Evolutionary conservation across 1,140 invertebrate genomes (phyloP).

Genomic region (Drosophila asahinai): DNA sequence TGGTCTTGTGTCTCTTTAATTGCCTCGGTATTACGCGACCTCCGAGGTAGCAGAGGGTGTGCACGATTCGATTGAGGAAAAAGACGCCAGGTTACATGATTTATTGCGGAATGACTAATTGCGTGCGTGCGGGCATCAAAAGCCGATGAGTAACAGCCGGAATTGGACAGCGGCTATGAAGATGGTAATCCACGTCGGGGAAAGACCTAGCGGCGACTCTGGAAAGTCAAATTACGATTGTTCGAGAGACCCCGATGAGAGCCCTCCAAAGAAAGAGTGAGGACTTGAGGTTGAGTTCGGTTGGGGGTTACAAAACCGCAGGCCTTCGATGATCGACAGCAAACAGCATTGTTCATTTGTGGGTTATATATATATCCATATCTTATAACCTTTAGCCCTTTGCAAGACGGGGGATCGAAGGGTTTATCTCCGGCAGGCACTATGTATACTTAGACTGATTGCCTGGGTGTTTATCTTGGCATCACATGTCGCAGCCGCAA

Average conservation of each 20-base stretch:
- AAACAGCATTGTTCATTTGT: conserved; percentile 26
- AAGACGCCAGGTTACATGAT: background rate
- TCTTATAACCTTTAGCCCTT: conserved; percentile 4
- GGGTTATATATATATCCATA: background rate
- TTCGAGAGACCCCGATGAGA: conserved; percentile 6
- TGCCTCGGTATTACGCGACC: conserved; percentile 2
- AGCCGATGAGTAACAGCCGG: conserved; percentile 35
- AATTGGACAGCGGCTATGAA: conserved; percentile 23
- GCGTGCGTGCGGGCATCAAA: conserved; percentile 38
- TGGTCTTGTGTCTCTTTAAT: conserved; percentile 7
- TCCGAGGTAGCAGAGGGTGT: conserved; percentile 27
- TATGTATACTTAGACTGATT: conserved; percentile 56
- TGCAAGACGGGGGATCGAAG: conserved; percentile 1
- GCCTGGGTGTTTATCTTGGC: conserved; percentile 43
- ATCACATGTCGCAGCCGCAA: conserved; percentile 50
- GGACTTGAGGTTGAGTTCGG: conserved; percentile 9
- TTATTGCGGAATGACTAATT: conserved; percentile 44
- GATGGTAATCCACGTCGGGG: conserved; percentile 23
- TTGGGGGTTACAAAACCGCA: conserved; percentile 33
- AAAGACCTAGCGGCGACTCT: conserved; percentile 21
- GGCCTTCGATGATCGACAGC: conserved; percentile 22
- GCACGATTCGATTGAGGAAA: background rate
- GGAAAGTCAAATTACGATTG: conserved; percentile 24
- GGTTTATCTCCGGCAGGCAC: conserved; percentile 10
- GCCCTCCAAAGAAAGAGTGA: conserved; percentile 10